Evolutionary conservation across 2,797 vertebrate species (phyloP), one percentile per base, ranked within the genome.

Genomic region (Scleropages formosus): DNA sequence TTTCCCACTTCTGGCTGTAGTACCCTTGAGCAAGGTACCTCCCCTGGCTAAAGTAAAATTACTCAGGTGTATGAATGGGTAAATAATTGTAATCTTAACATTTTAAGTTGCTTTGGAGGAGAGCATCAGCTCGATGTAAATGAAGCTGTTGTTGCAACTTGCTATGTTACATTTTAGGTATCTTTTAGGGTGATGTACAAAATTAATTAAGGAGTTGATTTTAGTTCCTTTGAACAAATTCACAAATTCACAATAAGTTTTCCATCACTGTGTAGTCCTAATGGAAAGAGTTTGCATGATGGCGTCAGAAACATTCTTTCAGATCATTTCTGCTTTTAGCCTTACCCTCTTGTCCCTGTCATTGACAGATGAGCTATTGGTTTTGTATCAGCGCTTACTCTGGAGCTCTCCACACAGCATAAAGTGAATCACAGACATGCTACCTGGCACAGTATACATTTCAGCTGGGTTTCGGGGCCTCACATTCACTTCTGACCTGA

Each of bases 401-500:
- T 60, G 70, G 24, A 44, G 61, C 58, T 47, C n/a, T 12, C 31
- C 10, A 12, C 56, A 12, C 58, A 61, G 58, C 18, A 46, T 47
- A 60, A 72, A 31, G 31, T 46, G 20, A 47, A 72, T 60, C 58
- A 0, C 53, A 72, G 31, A 59, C 6, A 18, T 20, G n/a, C 31
- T 44, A 46, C 27, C 70, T 60, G 8, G 27, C 18, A 18, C 70
- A 72, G 27, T 64, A 51, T 61, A 31, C 49, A 71, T 58, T 27
- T 58, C 68, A 64, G 64, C 15, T 46, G 27, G 58, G 59, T 67
- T 62, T 12, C 56, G 13, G 59, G n/a, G 58, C 56, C 22, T 65
- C 18, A 63, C 68, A 64, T 63, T 72, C 49, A 46, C 59, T 75
- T 72, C 8, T 76, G 75, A 76, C 75, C 59, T 12, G 63, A 27